These are phyloP conservation scores for Amniataba percoides DNA, from an alignment of 2,797 vertebrate genomes.

Conservation along the genomic window DNA sequence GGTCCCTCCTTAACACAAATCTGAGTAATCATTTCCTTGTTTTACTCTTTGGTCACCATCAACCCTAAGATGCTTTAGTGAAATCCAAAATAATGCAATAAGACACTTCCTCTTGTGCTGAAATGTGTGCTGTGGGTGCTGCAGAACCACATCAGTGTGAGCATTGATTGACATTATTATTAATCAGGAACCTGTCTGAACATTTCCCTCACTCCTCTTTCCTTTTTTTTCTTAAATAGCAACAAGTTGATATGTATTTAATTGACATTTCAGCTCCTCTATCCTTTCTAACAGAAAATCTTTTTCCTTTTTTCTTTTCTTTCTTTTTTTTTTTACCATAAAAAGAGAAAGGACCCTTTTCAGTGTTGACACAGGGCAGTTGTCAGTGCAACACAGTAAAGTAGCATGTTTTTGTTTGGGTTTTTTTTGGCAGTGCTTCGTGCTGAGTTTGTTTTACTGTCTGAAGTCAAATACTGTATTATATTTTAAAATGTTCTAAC, in stretches of 20 bases:
- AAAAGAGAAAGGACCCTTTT: slow-evolving; percentile 56
- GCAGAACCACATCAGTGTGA: slow-evolving; percentile 33
- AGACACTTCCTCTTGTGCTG: slow-evolving; percentile 40
- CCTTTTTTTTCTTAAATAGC: not conserved
- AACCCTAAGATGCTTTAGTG: slow-evolving; percentile 27
- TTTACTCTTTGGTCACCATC: slow-evolving; percentile 23
- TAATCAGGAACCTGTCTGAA: slow-evolving; percentile 13
- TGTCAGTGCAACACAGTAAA: slow-evolving; percentile 29
- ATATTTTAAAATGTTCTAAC: slow-evolving; percentile 38
- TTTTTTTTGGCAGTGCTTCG: slow-evolving; percentile 12
- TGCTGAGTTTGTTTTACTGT: slow-evolving; percentile 41
- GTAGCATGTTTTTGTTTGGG: slow-evolving; percentile 36
- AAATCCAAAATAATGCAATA: slow-evolving; percentile 49
- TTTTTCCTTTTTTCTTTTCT: too few species aligned
- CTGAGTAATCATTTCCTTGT: slow-evolving; percentile 38
- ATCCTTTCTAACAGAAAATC: not conserved
- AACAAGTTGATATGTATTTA: not conserved
- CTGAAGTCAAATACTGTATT: slow-evolving; percentile 46
- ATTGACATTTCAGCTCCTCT: not conserved
- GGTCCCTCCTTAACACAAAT: slow-evolving; percentile 55
- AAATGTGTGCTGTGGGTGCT: slow-evolving; percentile 14
- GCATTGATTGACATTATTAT: slow-evolving; percentile 12
- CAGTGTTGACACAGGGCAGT: slow-evolving; percentile 38
- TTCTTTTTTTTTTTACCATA: slow-evolving; percentile 7
- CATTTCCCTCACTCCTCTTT: slow-evolving; percentile 18